Evolutionary conservation across 2,113 vertebrate species (phyloP).

Genomic region (Addax nasomaculatus): DNA sequence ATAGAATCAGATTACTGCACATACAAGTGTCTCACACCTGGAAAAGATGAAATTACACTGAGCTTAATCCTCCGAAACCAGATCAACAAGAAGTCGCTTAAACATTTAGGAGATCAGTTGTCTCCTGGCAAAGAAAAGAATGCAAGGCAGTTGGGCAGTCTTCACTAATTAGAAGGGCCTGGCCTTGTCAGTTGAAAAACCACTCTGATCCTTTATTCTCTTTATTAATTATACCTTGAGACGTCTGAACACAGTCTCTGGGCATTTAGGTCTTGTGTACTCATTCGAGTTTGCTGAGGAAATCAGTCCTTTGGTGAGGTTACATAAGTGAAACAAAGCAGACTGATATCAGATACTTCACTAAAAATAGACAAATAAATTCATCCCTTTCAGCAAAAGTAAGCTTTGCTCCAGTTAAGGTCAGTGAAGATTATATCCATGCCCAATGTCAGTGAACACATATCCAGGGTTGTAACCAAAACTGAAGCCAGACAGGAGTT

Average conservation of each 20-base stretch:
- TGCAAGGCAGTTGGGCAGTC: conserved; percentile 50
- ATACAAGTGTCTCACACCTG: conserved; percentile 71
- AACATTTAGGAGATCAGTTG: conserved; percentile 70
- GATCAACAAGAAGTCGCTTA: conserved; percentile 74
- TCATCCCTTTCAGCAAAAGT: neutral
- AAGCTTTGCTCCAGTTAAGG: neutral
- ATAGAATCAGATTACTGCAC: conserved; percentile 58
- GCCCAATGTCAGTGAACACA: neutral
- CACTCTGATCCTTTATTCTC: conserved; percentile 47
- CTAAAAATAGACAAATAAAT: neutral
- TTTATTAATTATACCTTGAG: conserved; percentile 23
- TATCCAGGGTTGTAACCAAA: neutral
- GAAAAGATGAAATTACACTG: conserved; percentile 75
- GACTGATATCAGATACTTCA: neutral
- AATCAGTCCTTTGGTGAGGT: neutral
- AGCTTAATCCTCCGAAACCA: conserved; percentile 78
- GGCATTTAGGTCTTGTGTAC: neutral
- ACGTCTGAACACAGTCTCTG: neutral
- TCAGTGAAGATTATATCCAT: neutral
- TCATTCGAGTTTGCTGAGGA: neutral
- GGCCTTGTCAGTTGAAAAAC: conserved; percentile 63
- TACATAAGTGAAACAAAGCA: neutral
- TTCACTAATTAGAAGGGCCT: conserved; percentile 71
- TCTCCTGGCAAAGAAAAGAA: conserved; percentile 62
- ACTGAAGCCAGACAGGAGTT: neutral